Evolutionary conservation across 2,888 invertebrate genomes (phyloP).

Genomic region (Rhingia campestris): DNA sequence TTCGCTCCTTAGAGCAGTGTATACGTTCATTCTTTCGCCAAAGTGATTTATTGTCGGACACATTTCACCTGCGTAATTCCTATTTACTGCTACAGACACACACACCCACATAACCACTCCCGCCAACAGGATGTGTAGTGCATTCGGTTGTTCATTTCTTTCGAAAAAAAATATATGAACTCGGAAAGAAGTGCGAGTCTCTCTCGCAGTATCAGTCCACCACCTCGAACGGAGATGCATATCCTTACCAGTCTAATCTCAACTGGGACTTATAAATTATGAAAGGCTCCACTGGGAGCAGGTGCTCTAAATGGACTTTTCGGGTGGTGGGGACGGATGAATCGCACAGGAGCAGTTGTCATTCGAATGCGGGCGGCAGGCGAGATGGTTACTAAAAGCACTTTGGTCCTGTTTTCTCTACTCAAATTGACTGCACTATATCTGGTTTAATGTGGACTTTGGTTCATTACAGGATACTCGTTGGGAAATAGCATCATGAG

Average conservation of each 20-base stretch:
- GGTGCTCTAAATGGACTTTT: constrained; percentile 57
- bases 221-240: constrained; percentile 36
- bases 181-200: constrained; percentile 13
- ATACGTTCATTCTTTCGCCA: constrained; percentile 45
- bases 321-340: constrained; percentile 13
- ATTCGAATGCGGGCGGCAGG: constrained; percentile 20
- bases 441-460: constrained; percentile 18
- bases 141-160: constrained; percentile 28
- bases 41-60: constrained; percentile 64
- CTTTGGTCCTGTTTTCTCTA: constrained; percentile 14
- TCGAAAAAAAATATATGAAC: constrained; percentile 32
- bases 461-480: neutral
- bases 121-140: constrained; percentile 13
- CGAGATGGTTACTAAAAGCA: neutral
- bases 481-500: neutral
- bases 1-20: constrained; percentile 19
- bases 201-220: neutral
- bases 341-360: constrained; percentile 49
- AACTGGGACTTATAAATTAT: constrained; percentile 63
- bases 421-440: constrained; percentile 19
- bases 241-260: constrained; percentile 52
- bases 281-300: constrained; percentile 47
- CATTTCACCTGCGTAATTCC: constrained; percentile 71
- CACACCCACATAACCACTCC: neutral
- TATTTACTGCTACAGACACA: constrained; percentile 59